These are phyloP conservation scores for Leucoraja ocellata DNA, from an alignment of 2,797 vertebrate species.

Conservation along the genomic window DNA sequence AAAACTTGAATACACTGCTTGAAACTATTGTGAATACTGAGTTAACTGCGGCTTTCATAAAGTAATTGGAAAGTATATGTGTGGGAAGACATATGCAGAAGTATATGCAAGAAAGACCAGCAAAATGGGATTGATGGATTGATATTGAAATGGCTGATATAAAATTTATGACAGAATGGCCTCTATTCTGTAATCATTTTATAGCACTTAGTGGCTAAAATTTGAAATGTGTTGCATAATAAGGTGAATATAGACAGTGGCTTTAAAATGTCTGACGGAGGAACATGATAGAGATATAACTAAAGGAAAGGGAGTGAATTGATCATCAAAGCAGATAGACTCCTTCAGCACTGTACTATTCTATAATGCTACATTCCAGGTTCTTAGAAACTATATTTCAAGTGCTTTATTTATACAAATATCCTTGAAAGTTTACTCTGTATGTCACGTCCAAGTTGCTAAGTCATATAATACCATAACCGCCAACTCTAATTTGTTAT, in stretches of 20 bases:
- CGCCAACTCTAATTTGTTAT: background rate
- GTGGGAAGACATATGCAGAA: background rate
- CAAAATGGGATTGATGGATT: background rate
- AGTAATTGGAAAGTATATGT: background rate
- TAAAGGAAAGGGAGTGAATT: too few relatives aligned
- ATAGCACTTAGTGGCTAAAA: too few relatives aligned
- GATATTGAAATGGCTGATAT: background rate
- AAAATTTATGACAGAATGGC: background rate
- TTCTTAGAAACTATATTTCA: background rate
- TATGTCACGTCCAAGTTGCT: background rate
- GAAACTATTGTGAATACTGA: background rate
- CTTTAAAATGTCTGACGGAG: too few relatives aligned
- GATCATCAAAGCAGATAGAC: too few relatives aligned
- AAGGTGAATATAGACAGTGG: too few relatives aligned
- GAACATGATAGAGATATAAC: too few relatives aligned
- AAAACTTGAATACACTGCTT: background rate
- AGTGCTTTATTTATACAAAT: background rate
- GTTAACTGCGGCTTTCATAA: background rate
- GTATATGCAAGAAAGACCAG: background rate
- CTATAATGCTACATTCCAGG: background rate
- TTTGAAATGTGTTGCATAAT: too few relatives aligned
- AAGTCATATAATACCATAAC: background rate
- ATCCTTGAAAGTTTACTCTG: background rate
- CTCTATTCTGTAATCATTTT: background rate
- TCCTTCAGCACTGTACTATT: background rate